Percentiles rank a stretch among this genome's conserved stretches.
phyloP scores from a whole-genome alignment of 1,140 invertebrate genomes.

The Drosophila aff. region DNA sequence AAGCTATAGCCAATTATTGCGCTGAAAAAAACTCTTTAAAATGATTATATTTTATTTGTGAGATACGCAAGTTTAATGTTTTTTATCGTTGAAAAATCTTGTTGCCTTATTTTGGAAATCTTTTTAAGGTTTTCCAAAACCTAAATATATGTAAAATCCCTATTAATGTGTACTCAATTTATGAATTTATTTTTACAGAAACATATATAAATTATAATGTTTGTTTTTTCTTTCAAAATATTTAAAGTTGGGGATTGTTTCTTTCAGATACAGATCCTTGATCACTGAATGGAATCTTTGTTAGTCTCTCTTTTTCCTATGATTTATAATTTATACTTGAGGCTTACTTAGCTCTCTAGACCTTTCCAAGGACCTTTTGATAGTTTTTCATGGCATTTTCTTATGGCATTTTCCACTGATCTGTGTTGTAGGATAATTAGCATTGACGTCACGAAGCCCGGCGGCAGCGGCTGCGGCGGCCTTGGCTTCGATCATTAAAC shows the following conservation, averaged over 20 bases:
- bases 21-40: too few species aligned
- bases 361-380: neutral
- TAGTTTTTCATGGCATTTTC: neutral
- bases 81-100: too few species aligned
- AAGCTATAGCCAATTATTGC: too few species aligned
- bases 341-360: neutral
- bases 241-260: too few species aligned
- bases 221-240: too few species aligned
- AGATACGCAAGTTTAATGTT: too few species aligned
- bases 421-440: slow-evolving; percentile 24
- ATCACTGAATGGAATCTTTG: neutral
- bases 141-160: too few species aligned
- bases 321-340: neutral
- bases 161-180: neutral
- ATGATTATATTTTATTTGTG: too few species aligned
- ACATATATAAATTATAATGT: too few species aligned
- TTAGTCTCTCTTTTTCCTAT: neutral
- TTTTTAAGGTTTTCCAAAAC: too few species aligned
- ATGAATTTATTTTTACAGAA: neutral
- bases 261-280: neutral
- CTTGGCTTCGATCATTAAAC: slow-evolving; percentile 36
- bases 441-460: slow-evolving; percentile 34
- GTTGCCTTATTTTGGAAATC: too few species aligned
- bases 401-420: slow-evolving; percentile 25
- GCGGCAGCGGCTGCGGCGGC: slow-evolving; percentile 14